A percentile compares a stretch with the other conserved stretches of the same genome.
Conservation (phyloP, 1,140 invertebrate genomes). For the Laodelphax striatellus region DNA sequence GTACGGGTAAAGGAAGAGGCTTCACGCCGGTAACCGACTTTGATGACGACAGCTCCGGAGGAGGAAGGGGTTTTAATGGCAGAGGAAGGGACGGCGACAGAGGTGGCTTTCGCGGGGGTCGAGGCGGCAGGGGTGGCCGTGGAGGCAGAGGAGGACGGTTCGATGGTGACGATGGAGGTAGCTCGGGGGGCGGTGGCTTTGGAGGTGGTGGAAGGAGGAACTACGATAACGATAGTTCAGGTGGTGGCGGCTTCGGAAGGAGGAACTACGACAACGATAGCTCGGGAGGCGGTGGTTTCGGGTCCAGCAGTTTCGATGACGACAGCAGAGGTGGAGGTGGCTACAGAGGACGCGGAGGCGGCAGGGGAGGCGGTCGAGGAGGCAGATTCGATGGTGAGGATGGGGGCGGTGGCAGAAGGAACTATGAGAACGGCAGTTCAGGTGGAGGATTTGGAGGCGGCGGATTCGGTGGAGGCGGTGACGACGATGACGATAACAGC, state of each 20-base stretch:
- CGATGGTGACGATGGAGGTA: neutral
- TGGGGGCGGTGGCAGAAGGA: neutral
- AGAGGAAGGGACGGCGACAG: slow-evolving; percentile 1
- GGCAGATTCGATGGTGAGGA: neutral
- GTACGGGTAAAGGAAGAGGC: slow-evolving; percentile 17
- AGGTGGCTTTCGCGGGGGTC: neutral
- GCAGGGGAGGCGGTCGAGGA: slow-evolving; percentile 10
- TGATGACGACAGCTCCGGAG: slow-evolving; percentile 6
- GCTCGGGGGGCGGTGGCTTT: neutral
- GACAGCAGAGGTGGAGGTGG: slow-evolving; percentile 12
- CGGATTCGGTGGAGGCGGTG: slow-evolving; percentile 5
- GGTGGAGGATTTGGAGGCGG: slow-evolving; percentile 5
- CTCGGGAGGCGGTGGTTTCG: too few relatives aligned
- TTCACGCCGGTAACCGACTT: slow-evolving; percentile 18
- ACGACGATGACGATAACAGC: neutral
- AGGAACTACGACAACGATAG: too few relatives aligned
- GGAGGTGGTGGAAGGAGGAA: neutral
- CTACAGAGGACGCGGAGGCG: slow-evolving; percentile 13
- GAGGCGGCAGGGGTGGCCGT: neutral
- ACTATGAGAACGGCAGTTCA: neutral
- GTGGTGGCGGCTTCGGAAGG: neutral
- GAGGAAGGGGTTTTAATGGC: neutral
- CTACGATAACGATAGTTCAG: neutral
- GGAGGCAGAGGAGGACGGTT: neutral
- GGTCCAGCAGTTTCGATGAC: too few relatives aligned